Conservation (phyloP, 2,113 vertebrate species). For the Pelecanoides urinatrix region DNA sequence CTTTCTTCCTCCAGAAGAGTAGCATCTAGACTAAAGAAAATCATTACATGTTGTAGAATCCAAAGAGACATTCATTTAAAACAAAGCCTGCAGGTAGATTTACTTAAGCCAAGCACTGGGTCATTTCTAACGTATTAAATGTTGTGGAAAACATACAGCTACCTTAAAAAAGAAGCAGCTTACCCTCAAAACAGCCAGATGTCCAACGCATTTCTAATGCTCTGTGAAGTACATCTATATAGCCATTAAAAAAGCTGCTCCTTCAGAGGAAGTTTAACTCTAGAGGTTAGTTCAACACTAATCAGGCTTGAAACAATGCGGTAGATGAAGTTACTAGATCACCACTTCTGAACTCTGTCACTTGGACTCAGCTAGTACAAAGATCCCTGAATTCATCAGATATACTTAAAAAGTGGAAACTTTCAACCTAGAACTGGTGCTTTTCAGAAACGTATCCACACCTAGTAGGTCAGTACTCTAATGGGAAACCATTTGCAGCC, state of each 20-base stretch:
- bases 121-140: rapidly evolving
- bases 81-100: not conserved
- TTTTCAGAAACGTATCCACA: not conserved
- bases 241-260: not conserved
- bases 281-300: not conserved
- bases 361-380: not conserved
- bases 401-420: not conserved
- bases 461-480: not conserved
- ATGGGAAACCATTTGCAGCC: rapidly evolving
- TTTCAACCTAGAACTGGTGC: not conserved
- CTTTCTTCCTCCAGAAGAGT: slow-evolving; percentile 79
- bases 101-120: rapidly evolving
- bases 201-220: rapidly evolving
- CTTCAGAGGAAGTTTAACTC: not conserved
- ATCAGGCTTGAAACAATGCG: not conserved
- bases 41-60: not conserved
- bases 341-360: not conserved
- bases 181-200: not conserved
- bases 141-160: rapidly evolving
- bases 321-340: not conserved
- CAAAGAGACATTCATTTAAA: not conserved
- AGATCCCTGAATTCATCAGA: not conserved
- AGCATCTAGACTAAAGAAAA: slow-evolving; percentile 69
- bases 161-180: not conserved
- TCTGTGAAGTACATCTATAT: too few species aligned